phyloP scores from a whole-genome alignment of 1,140 invertebrate genomes.

The Eumaeus atala region DNA sequence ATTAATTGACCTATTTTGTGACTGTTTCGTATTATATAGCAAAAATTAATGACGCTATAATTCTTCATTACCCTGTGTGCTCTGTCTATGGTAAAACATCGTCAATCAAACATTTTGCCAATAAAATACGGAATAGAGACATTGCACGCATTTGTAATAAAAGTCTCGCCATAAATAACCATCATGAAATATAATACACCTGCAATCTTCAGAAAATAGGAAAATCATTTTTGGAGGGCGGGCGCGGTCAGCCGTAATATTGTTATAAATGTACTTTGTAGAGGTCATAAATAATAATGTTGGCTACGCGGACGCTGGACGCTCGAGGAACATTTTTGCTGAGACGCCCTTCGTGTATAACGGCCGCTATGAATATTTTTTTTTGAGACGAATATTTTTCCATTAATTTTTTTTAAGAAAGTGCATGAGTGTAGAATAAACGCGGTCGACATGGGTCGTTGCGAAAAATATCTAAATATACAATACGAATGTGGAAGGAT shows the following conservation, averaged over 20 bases:
- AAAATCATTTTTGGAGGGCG: constrained; percentile 71
- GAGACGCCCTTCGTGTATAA: constrained; percentile 21
- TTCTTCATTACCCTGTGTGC: no score
- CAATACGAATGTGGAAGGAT: no score
- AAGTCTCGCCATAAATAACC: constrained; percentile 72
- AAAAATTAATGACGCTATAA: no score
- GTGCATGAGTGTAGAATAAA: no score
- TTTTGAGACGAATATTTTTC: no score
- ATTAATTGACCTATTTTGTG: no score
- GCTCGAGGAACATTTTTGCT: constrained; percentile 31
- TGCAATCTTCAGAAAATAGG: constrained; percentile 71
- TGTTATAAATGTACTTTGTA: constrained; percentile 72
- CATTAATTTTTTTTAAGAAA: no score
- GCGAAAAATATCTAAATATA: no score
- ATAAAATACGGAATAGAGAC: constrained; percentile 70
- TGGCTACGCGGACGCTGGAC: constrained; percentile 38
- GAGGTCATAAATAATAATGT: constrained; percentile 70
- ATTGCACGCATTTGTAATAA: constrained; percentile 73
- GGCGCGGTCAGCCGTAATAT: constrained; percentile 69
- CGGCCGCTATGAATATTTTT: constrained; percentile 15
- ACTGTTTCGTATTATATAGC: no score
- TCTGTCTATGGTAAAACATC: constrained; percentile 51
- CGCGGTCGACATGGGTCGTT: no score
- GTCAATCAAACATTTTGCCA: constrained; percentile 64
- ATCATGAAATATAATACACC: constrained; percentile 74